Evolutionary conservation across 2,888 invertebrate species (phyloP).

Genomic region (Odontocolon sp.): DNA sequence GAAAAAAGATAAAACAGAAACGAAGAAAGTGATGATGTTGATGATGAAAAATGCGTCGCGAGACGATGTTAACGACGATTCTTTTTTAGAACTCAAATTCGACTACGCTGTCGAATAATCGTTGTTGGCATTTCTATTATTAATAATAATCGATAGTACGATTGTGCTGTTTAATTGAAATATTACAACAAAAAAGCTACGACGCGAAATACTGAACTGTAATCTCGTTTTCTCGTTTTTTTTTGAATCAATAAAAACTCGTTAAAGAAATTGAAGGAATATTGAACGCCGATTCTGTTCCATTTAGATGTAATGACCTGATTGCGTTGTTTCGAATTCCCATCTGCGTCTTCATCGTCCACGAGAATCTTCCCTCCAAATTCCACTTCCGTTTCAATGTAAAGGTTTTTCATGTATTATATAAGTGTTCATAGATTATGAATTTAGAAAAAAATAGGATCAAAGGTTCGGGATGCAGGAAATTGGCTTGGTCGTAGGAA

Average conservation of each 20-base stretch:
- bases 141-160: slow-evolving; percentile 36
- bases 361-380: not conserved
- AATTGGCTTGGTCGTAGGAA: not conserved
- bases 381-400: slow-evolving; percentile 22
- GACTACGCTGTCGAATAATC: slow-evolving; percentile 35
- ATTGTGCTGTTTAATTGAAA: slow-evolving; percentile 36
- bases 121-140: slow-evolving; percentile 45
- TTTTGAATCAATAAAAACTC: slow-evolving; percentile 72
- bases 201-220: slow-evolving; percentile 62
- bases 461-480: no score
- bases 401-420: slow-evolving; percentile 33
- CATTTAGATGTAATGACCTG: not conserved
- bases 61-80: slow-evolving; percentile 49
- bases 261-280: slow-evolving; percentile 57
- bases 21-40: slow-evolving; percentile 45
- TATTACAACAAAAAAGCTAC: slow-evolving; percentile 36
- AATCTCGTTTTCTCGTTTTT: slow-evolving; percentile 69
- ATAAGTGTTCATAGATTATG: slow-evolving; percentile 14
- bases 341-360: not conserved
- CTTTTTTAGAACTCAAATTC: slow-evolving; percentile 38
- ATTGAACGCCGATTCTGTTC: slow-evolving; percentile 17
- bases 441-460: not conserved
- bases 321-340: not conserved
- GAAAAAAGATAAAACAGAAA: slow-evolving; percentile 41
- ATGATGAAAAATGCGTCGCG: slow-evolving; percentile 42